Conservation (phyloP, 2,888 invertebrate species). For the Peribatodes rhomboidaria region DNA sequence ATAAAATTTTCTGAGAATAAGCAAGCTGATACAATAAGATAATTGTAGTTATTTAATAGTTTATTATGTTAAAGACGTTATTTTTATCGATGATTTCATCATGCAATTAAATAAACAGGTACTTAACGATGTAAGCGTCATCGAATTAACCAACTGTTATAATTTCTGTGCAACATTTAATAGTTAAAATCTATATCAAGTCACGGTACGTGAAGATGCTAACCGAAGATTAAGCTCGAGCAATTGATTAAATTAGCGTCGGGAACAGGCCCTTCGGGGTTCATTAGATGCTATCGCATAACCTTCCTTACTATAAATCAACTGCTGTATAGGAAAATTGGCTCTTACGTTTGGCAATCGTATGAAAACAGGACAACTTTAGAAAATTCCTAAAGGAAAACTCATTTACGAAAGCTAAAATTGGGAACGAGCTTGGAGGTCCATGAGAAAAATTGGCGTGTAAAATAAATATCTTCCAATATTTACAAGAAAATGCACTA, state of each 20-base stretch:
- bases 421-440: not conserved
- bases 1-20: too few species aligned
- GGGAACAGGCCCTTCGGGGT: slow-evolving; percentile 34
- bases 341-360: not conserved
- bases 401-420: not conserved
- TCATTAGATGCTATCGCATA: slow-evolving; percentile 32
- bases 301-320: slow-evolving; percentile 23
- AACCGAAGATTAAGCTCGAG: slow-evolving; percentile 32
- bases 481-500: slow-evolving; percentile 32
- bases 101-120: too few species aligned
- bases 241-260: slow-evolving; percentile 39
- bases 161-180: too few species aligned
- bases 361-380: not conserved
- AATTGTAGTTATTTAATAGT: too few species aligned
- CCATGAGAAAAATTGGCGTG: not conserved
- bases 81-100: too few species aligned
- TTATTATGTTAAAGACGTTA: too few species aligned
- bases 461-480: slow-evolving; percentile 15
- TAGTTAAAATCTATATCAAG: not conserved
- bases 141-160: too few species aligned
- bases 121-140: too few species aligned
- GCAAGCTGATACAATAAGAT: too few species aligned
- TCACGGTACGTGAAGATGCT: slow-evolving; percentile 23
- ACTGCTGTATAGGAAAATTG: slow-evolving; percentile 1
- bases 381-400: not conserved